These are phyloP conservation scores for Philereme vetulata DNA, from an alignment of 2,888 invertebrate species.

Conservation along the genomic window DNA sequence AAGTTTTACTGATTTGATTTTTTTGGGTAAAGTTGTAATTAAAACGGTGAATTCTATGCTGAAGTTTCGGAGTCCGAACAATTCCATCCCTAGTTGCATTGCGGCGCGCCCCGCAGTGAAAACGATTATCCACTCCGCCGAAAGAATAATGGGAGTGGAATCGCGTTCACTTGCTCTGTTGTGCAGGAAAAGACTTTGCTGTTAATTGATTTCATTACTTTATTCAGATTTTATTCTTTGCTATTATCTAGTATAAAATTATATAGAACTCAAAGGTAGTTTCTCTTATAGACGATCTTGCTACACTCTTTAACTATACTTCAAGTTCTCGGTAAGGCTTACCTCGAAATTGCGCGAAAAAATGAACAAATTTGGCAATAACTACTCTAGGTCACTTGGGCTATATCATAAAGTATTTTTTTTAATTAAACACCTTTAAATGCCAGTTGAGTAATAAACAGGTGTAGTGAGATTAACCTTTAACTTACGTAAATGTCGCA, in stretches of 20 bases:
- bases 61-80: neutral
- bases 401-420: conserved; percentile 23
- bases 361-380: no score
- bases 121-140: conserved; percentile 37
- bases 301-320: no score
- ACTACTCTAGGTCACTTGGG: conserved; percentile 11
- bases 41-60: no score
- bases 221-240: neutral
- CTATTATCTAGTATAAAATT: no score
- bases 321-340: no score
- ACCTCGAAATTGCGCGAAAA: no score
- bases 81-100: conserved; percentile 16
- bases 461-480: conserved; percentile 11
- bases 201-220: conserved; percentile 28
- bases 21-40: no score
- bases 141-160: conserved; percentile 36
- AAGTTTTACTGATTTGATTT: no score
- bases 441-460: conserved; percentile 26
- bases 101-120: conserved; percentile 36
- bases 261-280: no score
- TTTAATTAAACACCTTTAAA: conserved; percentile 25
- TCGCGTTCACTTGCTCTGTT: conserved; percentile 18
- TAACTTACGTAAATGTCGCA: no score
- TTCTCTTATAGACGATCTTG: no score
- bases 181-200: conserved; percentile 20